These are phyloP conservation scores for Pomatostomus ruficeps DNA, from an alignment of 2,113 vertebrate genomes.

Conservation along the genomic window DNA sequence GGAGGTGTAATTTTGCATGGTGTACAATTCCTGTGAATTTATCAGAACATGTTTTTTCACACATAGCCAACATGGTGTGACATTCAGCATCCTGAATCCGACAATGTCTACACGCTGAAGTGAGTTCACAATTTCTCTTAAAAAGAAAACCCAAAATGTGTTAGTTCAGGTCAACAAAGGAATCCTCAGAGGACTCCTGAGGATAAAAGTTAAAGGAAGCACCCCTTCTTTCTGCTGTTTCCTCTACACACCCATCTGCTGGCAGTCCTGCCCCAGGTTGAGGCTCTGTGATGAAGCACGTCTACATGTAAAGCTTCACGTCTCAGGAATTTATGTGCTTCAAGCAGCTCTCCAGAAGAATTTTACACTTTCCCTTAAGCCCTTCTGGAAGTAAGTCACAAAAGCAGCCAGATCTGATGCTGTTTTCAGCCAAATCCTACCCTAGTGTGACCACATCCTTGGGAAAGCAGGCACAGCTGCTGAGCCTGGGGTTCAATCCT, in stretches of 20 bases:
- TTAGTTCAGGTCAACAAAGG: not conserved
- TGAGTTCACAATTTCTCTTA: not conserved
- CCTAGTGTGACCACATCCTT: not conserved
- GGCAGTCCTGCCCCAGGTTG: not conserved
- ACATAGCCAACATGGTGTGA: conserved; percentile 16
- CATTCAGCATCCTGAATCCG: not conserved
- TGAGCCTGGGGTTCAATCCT: not conserved
- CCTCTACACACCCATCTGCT: rapidly evolving
- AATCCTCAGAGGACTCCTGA: not conserved
- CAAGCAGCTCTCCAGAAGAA: not conserved
- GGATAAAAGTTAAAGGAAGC: not conserved
- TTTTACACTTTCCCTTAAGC: not conserved
- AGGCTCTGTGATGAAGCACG: not conserved
- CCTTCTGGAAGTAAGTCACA: not conserved
- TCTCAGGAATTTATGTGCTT: not conserved
- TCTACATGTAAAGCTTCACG: rapidly evolving
- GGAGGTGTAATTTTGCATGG: conserved; percentile 33
- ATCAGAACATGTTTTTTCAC: conserved; percentile 39
- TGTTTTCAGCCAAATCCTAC: not conserved
- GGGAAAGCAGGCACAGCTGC: not conserved
- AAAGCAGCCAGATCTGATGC: not conserved
- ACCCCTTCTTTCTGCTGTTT: not conserved
- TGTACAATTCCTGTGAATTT: conserved; percentile 24
- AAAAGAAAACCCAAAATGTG: not conserved
- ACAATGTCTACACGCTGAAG: not conserved